phyloP scores from a whole-genome alignment of 2,113 vertebrate genomes.

The Halcyon senegalensis region DNA sequence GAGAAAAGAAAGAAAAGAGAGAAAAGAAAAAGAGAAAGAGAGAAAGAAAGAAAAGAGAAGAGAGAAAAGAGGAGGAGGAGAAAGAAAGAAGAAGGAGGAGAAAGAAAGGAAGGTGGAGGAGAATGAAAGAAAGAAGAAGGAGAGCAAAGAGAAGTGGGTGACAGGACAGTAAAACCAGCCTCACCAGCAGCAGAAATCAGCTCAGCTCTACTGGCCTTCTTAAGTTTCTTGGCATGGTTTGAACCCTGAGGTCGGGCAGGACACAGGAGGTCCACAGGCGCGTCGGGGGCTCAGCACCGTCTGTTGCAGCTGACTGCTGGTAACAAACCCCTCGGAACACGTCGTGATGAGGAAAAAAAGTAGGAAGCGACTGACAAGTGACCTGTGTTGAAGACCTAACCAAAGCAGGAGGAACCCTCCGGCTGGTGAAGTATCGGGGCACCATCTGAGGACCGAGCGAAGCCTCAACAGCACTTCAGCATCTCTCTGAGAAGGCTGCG shows the following conservation, averaged over 20 bases:
- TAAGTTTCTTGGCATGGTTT: background rate
- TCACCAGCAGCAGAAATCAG: background rate
- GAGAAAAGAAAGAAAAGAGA: background rate
- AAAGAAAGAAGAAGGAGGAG: too few relatives aligned
- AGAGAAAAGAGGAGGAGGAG: background rate
- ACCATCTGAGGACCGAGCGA: background rate
- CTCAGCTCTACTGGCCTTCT: background rate
- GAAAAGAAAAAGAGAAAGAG: background rate
- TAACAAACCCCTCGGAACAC: background rate
- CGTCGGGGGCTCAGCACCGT: background rate
- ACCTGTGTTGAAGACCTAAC: background rate
- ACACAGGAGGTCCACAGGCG: rapidly evolving
- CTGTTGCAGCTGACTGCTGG: background rate
- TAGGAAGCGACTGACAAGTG: background rate
- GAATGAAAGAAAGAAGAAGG: too few relatives aligned
- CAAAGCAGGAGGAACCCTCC: background rate
- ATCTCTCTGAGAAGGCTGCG: background rate
- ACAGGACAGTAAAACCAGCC: background rate
- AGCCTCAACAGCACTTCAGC: background rate
- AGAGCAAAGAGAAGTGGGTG: background rate
- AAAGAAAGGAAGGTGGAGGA: too few relatives aligned
- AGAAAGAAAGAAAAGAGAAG: too few relatives aligned
- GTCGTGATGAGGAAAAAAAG: background rate
- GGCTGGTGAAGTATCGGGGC: background rate
- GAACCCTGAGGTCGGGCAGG: background rate